Percentiles rank a stretch among this genome's conserved stretches.
Evolutionary conservation across 37 sponge, comb jelly and placozoan species (phyloP).

Genomic region (Bolinopsis microptera): DNA sequence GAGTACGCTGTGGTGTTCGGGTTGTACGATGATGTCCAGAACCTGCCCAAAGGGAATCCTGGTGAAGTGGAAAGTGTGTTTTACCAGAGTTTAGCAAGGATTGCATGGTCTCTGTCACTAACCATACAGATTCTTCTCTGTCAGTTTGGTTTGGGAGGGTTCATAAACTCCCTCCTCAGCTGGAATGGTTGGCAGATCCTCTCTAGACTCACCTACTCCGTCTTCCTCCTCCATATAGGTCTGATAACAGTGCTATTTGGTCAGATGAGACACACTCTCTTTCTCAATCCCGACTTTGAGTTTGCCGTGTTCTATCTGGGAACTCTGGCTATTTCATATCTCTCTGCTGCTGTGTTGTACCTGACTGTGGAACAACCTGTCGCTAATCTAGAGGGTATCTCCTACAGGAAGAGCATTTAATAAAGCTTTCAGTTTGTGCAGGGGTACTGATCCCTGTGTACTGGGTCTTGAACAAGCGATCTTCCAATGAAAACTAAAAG

Average conservation of each 20-base stretch:
- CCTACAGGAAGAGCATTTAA: constrained; percentile 28
- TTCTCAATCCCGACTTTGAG: not conserved
- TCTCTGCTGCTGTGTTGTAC: not conserved
- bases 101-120: too few relatives aligned
- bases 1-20: too few relatives aligned
- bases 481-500: too few relatives aligned
- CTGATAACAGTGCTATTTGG: not conserved
- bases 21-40: not conserved
- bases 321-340: not conserved
- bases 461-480: too few relatives aligned
- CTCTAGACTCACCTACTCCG: constrained; percentile 1
- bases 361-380: too few relatives aligned
- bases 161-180: too few relatives aligned
- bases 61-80: not conserved
- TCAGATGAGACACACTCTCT: not conserved
- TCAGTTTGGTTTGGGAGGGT: constrained; percentile 13
- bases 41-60: not conserved
- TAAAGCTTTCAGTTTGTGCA: too few relatives aligned
- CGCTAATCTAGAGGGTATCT: not conserved
- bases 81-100: not conserved
- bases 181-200: too few relatives aligned
- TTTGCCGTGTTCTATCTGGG: constrained; percentile 24
- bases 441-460: too few relatives aligned
- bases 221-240: constrained; percentile 15
- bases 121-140: not conserved